A percentile compares a stretch with the other conserved stretches of the same genome.
Conservation (phyloP, 2,797 vertebrate genomes). For the Enteromius fasciolatus region DNA sequence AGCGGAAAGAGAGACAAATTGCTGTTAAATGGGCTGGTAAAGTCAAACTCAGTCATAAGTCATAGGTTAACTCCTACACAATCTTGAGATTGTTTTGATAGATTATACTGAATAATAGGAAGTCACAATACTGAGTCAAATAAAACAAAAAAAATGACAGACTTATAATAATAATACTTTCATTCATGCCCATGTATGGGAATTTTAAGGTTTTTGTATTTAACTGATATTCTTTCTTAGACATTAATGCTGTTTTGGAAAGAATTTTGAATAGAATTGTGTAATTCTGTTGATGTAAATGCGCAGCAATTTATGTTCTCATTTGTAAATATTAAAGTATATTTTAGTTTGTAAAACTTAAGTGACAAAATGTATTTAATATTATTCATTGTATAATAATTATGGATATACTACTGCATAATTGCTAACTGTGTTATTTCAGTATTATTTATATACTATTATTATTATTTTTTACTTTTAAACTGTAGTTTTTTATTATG, state of each 20-base stretch:
- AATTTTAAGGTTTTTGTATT: neutral
- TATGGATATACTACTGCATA: neutral
- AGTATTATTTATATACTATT: neutral
- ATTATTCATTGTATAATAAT: neutral
- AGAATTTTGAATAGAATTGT: neutral
- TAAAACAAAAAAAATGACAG: neutral
- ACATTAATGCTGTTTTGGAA: neutral
- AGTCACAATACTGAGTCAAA: neutral
- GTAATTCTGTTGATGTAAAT: neutral
- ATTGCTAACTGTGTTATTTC: neutral
- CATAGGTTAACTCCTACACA: neutral
- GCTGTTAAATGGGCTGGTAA: neutral
- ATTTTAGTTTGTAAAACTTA: neutral
- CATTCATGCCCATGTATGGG: neutral
- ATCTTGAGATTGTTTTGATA: neutral
- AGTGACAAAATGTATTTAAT: neutral
- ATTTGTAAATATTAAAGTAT: neutral
- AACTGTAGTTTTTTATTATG: neutral
- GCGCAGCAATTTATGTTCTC: neutral
- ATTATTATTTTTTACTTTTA: neutral
- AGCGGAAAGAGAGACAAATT: slow-evolving; percentile 7
- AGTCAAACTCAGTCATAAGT: neutral
- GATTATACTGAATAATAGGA: neutral
- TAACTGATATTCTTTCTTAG: neutral
- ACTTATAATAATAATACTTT: neutral